Base-by-base conservation (phyloP, 64 coral and sea anemone species). In the Actinia tenebrosa region DNA sequence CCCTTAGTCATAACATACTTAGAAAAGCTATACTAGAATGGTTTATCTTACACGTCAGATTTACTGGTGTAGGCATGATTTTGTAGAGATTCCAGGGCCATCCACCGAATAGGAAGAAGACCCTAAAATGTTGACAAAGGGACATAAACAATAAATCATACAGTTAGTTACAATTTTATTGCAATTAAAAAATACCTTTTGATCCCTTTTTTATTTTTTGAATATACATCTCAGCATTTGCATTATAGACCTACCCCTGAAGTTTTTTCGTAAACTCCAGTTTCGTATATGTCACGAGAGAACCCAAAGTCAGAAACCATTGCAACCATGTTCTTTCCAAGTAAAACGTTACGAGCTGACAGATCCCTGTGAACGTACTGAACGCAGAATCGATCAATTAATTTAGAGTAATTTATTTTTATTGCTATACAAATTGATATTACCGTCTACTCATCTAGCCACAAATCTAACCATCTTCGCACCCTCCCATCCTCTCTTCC, bases 271-370 rank as follows among this genome's bases (percentile, higher is more conserved):
- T 91, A 91, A 47, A 71, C 83, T 25, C 89, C 89, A 25, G 64
- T 86, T 91, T 86, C 89, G 83, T 91, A 91, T 16, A 91, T 80
- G 44, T 91, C 89, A 22, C 89, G 89, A 11, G 83, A 64, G 18
- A 91, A 82, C 58, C 89, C 83, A 61, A 91, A 91, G 83, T 91
- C 89, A 27, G 89, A 60, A 44, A 91, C 89, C 89, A 91, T 91
- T 3, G 89, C 81, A 59, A 91, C 84, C 47, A 45, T 26, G 72
- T 60, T 86, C 22, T 78, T 80, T 23, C 84, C 84, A 46, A 91
- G 43, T 20, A 91, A 62, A 19, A 91, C 84, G 83, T 91, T 91
- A 20, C 89, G 83, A 83, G 81, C 69, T 50, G 89, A 81, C 83
- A 91, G n/a, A 37, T 91, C 89, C 7, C 89, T 82, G 77, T 91